Conservation (phyloP, 2,888 invertebrate species). For the Xestia sexstrigata region DNA sequence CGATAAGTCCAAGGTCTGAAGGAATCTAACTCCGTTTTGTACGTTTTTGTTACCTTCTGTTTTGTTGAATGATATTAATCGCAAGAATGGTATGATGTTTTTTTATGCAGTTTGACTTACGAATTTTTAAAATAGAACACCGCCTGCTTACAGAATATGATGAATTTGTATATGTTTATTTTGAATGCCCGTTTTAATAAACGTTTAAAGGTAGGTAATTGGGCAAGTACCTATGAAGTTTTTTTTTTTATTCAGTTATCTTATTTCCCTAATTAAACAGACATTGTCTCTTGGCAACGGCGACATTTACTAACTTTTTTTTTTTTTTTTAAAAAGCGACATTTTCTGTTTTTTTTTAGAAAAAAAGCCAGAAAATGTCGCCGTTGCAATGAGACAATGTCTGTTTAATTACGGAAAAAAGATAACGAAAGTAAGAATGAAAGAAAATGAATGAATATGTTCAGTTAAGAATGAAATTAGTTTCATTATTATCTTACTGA, state of each 20-base stretch:
- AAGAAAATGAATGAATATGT: too few species aligned
- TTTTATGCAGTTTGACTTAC: neutral
- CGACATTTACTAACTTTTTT: constrained; percentile 2
- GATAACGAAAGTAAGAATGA: too few species aligned
- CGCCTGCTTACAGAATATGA: neutral
- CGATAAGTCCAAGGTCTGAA: constrained; percentile 69
- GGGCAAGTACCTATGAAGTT: neutral
- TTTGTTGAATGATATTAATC: constrained; percentile 38
- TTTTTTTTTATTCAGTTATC: neutral
- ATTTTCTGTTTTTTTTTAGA: too few species aligned
- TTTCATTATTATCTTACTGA: constrained; percentile 8
- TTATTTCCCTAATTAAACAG: neutral
- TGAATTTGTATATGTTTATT: neutral
- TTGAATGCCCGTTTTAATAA: neutral
- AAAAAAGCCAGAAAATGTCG: too few species aligned
- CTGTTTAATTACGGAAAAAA: too few species aligned
- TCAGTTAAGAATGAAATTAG: too few species aligned
- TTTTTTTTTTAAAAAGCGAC: too few species aligned
- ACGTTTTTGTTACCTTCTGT: constrained; percentile 9
- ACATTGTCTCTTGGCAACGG: neutral
- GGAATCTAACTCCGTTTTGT: constrained; percentile 55
- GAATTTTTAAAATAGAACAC: neutral
- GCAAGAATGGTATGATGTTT: neutral
- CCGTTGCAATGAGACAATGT: too few species aligned
- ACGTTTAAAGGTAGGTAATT: neutral